Evolutionary conservation across 2,888 invertebrate genomes (phyloP).

Genomic region (Fragum fragum): DNA sequence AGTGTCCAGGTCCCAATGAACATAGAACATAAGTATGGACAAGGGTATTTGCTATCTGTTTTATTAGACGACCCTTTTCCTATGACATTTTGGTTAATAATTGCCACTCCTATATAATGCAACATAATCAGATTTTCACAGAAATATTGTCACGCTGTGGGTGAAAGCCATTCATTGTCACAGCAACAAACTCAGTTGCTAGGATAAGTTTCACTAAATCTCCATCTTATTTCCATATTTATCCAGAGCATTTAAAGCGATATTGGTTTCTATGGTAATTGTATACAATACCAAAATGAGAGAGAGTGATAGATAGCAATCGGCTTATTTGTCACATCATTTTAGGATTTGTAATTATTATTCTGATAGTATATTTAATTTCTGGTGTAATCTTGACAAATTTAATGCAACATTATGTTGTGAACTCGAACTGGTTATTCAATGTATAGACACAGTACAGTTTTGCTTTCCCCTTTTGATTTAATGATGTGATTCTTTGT

Average conservation of each 20-base stretch:
- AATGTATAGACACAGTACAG: too few species aligned
- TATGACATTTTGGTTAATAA: neutral
- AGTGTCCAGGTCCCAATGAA: too few species aligned
- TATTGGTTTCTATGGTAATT: constrained; percentile 53
- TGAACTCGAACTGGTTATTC: too few species aligned
- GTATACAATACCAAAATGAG: constrained; percentile 31
- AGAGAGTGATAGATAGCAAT: neutral
- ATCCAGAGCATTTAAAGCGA: constrained; percentile 26
- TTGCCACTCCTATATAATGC: neutral
- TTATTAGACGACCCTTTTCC: too few species aligned
- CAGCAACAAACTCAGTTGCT: neutral
- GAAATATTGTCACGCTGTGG: neutral
- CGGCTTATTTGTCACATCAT: constrained; percentile 1
- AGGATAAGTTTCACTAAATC: constrained; percentile 9
- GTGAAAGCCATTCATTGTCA: constrained; percentile 1
- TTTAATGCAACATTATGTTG: too few species aligned
- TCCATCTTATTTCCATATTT: constrained; percentile 21
- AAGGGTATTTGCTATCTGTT: too few species aligned
- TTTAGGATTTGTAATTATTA: neutral
- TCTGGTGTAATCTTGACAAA: too few species aligned
- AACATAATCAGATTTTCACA: neutral
- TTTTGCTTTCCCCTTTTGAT: too few species aligned
- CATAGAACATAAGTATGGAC: too few species aligned
- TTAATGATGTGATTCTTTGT: too few species aligned
- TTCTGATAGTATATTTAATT: too few species aligned